These are phyloP conservation scores for Hirudinaria manillensis DNA, from an alignment of 2,888 invertebrate genomes.

Conservation along the genomic window DNA sequence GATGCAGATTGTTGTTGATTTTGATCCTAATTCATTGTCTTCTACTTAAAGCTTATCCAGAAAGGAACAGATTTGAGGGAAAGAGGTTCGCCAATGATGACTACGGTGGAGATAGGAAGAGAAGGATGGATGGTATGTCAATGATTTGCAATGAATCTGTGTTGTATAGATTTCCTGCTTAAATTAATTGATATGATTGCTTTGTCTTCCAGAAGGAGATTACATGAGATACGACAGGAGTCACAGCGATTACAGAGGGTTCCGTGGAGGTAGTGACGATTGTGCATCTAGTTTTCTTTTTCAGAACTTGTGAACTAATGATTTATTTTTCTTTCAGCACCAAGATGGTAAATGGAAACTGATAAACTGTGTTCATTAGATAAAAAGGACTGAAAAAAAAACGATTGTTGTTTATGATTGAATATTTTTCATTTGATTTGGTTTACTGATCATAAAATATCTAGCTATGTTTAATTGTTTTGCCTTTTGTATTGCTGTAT, in stretches of 20 bases:
- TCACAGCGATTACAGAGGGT: slow-evolving; percentile 18
- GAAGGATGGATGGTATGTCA: slow-evolving; percentile 20
- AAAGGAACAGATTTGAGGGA: slow-evolving; percentile 20
- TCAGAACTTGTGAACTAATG: neutral
- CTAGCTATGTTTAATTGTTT: no score
- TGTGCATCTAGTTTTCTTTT: neutral
- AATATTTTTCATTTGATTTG: no score
- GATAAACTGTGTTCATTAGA: no score
- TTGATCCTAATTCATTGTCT: neutral
- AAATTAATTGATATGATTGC: no score
- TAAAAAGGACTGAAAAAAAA: no score
- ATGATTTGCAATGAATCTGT: neutral
- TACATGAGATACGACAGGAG: slow-evolving; percentile 11
- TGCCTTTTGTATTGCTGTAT: no score
- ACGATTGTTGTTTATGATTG: no score
- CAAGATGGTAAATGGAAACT: no score
- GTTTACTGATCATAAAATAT: no score
- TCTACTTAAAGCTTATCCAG: slow-evolving; percentile 15
- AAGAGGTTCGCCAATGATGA: slow-evolving; percentile 30
- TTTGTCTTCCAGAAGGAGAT: neutral
- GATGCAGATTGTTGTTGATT: neutral
- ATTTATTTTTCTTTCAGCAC: no score
- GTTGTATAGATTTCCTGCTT: no score
- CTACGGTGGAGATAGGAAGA: slow-evolving; percentile 31
- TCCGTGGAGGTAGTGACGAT: slow-evolving; percentile 7